Conservation (phyloP, 2,797 vertebrate species). For the Ctenosaura bakeri region DNA sequence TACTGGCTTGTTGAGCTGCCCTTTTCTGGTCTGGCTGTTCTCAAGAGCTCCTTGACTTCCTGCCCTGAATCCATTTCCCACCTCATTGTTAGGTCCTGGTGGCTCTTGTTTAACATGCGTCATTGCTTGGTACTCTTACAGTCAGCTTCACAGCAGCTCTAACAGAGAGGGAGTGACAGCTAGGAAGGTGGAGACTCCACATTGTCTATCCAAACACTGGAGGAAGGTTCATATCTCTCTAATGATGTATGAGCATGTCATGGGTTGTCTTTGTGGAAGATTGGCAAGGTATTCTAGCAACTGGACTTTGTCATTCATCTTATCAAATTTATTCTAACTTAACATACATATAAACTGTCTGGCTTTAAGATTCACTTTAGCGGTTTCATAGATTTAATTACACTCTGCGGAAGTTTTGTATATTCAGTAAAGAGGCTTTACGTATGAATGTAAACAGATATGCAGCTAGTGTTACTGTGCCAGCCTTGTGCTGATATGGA, state of each 20-base stretch:
- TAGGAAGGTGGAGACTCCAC: not conserved
- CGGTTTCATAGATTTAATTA: no score
- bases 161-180: not conserved
- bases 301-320: no score
- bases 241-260: not conserved
- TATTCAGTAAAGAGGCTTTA: no score
- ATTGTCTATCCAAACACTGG: not conserved
- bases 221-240: not conserved
- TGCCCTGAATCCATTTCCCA: not conserved
- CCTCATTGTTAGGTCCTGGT: not conserved
- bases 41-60: constrained; percentile 5
- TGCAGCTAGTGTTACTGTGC: no score
- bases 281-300: no score
- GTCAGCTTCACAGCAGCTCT: not conserved
- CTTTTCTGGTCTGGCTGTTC: not conserved
- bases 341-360: no score
- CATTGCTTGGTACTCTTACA: not conserved
- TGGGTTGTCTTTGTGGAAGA: no score
- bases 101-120: not conserved
- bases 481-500: no score
- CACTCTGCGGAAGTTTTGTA: no score
- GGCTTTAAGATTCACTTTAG: no score
- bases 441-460: no score
- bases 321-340: no score
- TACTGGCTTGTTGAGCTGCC: not conserved